These are phyloP conservation scores for Progne subis DNA, from an alignment of 2,113 vertebrate genomes.

Conservation along the genomic window DNA sequence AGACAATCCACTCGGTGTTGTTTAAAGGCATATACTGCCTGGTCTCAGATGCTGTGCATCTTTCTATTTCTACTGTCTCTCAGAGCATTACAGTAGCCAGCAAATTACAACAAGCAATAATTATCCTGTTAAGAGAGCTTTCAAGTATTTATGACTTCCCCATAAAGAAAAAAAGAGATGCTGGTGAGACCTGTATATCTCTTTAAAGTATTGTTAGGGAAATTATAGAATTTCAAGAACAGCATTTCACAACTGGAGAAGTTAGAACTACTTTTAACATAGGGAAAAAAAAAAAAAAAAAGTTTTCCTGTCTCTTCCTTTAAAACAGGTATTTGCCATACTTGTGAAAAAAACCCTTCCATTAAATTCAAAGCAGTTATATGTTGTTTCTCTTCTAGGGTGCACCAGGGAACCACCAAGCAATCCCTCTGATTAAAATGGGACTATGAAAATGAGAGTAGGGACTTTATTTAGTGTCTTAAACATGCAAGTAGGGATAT, in stretches of 20 bases:
- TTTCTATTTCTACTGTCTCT: neutral
- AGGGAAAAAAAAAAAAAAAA: neutral
- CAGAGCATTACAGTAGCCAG: neutral
- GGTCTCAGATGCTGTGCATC: neutral
- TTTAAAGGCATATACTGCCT: neutral
- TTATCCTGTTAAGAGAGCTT: neutral
- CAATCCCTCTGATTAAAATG: neutral
- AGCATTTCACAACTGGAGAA: neutral
- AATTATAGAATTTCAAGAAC: neutral
- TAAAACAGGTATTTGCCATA: neutral
- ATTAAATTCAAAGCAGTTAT: neutral
- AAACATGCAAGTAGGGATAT: neutral
- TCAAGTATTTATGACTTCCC: neutral
- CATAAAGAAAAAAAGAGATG: neutral
- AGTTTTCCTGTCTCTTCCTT: neutral
- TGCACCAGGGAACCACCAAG: neutral
- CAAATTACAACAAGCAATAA: neutral
- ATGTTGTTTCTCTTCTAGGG: neutral
- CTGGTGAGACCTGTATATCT: neutral
- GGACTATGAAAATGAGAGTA: constrained; percentile 20
- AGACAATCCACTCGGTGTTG: fast-evolving
- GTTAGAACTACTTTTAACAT: neutral
- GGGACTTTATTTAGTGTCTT: neutral
- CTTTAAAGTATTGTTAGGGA: neutral
- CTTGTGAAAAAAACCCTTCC: neutral